Conservation (phyloP, 2,113 vertebrate genomes). For the Bettongia penicillata region DNA sequence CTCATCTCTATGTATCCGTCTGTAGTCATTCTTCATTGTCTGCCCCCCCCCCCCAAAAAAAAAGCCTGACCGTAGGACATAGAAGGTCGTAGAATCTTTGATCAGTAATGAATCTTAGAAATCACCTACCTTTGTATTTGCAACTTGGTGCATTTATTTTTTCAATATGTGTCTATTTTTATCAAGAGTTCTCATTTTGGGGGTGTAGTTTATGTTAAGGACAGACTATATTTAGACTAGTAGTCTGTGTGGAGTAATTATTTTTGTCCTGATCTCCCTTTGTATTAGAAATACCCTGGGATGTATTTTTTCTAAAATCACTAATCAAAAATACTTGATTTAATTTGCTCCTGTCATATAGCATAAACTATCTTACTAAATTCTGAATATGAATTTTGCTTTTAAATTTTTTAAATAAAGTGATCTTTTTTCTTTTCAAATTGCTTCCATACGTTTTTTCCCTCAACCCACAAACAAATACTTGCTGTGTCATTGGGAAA, state of each 20-base stretch:
- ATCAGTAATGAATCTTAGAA: neutral
- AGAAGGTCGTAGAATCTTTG: neutral
- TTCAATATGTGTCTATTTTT: neutral
- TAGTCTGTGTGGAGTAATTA: neutral
- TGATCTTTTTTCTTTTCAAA: too few relatives aligned
- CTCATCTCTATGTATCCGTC: neutral
- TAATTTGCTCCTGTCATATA: too few relatives aligned
- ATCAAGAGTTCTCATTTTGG: neutral
- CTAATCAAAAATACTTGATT: too few relatives aligned
- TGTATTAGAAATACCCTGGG: neutral
- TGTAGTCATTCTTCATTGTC: neutral
- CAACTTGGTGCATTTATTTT: neutral
- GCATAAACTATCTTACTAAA: too few relatives aligned
- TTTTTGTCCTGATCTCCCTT: neutral
- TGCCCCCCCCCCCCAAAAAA: neutral
- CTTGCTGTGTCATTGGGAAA: too few relatives aligned
- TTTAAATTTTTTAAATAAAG: too few relatives aligned
- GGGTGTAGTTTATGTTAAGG: neutral
- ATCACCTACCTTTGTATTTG: neutral
- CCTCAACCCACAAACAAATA: too few relatives aligned
- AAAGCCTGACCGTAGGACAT: too few relatives aligned
- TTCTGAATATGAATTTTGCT: too few relatives aligned
- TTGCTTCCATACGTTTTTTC: too few relatives aligned
- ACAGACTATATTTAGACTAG: neutral
- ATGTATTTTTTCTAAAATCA: neutral